These are phyloP conservation scores for Hycleus phaleratus DNA, from an alignment of 1,140 invertebrate species.

Conservation along the genomic window DNA sequence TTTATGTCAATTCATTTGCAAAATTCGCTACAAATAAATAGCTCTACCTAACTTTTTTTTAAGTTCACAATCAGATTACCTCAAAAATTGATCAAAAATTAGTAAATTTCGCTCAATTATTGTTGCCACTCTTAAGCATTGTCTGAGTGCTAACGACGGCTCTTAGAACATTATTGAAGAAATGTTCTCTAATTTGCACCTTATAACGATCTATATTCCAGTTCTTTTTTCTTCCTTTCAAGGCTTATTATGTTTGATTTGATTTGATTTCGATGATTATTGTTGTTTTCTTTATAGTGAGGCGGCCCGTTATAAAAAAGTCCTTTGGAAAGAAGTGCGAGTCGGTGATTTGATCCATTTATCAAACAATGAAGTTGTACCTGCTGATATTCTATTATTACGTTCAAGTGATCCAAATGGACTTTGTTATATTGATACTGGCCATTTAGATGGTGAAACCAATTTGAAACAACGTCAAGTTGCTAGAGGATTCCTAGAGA, in stretches of 20 bases:
- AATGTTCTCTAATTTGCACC: too few relatives aligned
- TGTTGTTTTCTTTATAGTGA: constrained; percentile 53
- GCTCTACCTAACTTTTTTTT: too few relatives aligned
- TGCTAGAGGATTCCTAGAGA: constrained; percentile 58
- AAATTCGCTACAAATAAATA: too few relatives aligned
- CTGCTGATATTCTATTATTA: constrained; percentile 88
- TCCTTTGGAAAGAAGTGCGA: constrained; percentile 82
- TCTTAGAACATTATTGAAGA: too few relatives aligned
- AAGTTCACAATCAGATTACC: too few relatives aligned
- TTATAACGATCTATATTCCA: too few relatives aligned
- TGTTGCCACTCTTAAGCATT: too few relatives aligned
- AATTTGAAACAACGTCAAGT: constrained; percentile 95
- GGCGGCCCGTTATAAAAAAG: constrained; percentile 73
- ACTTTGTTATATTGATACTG: constrained; percentile 94
- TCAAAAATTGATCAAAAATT: too few relatives aligned
- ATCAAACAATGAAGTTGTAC: constrained; percentile 93
- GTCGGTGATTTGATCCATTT: constrained; percentile 95
- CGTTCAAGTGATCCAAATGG: constrained; percentile 86
- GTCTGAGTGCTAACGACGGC: too few relatives aligned
- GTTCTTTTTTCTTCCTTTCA: too few relatives aligned
- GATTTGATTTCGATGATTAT: background rate
- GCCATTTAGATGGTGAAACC: constrained; percentile 98
- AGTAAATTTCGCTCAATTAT: background rate
- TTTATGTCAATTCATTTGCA: too few relatives aligned
- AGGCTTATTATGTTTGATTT: background rate